Percentiles rank a stretch among this genome's conserved stretches.
Conservation (phyloP, 2,888 invertebrate species). For the Drosophila paracracens region DNA sequence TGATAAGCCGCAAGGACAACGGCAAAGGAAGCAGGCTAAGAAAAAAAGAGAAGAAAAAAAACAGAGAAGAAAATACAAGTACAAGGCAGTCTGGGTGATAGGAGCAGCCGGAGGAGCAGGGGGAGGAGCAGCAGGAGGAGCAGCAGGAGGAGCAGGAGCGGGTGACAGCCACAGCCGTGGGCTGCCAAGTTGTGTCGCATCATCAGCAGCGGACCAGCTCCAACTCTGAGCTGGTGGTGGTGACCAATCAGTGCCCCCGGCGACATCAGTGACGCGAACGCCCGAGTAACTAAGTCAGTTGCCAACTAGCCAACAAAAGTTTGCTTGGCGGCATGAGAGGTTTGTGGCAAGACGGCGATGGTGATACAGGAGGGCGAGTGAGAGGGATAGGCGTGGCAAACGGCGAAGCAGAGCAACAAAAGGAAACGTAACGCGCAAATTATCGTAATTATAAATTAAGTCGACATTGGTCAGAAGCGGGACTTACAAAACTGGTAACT, state of each 20-base stretch:
- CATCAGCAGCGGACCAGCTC: conserved; percentile 37
- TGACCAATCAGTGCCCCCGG: conserved; percentile 60
- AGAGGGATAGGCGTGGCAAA: not conserved
- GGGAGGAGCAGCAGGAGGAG: not conserved
- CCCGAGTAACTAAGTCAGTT: conserved; percentile 51
- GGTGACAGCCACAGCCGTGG: conserved; percentile 11
- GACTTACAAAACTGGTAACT: conserved; percentile 36
- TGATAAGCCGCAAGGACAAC: conserved; percentile 82
- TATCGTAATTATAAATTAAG: conserved; percentile 80
- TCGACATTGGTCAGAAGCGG: conserved; percentile 69
- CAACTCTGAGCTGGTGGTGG: conserved; percentile 22
- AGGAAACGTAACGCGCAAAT: conserved; percentile 80
- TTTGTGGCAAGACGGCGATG: not conserved
- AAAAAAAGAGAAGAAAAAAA: conserved; percentile 10
- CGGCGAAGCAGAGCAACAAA: conserved; percentile 61
- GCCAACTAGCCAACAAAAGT: conserved; percentile 68
- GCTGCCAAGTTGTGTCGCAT: conserved; percentile 11
- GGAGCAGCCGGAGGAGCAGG: not conserved
- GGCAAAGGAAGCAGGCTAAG: conserved; percentile 28
- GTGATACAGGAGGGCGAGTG: too few relatives aligned
- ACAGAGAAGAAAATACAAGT: conserved; percentile 10
- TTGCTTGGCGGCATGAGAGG: conserved; percentile 10
- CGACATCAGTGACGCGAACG: conserved; percentile 19
- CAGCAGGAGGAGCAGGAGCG: not conserved
- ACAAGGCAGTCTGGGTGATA: not conserved